phyloP scores from a whole-genome alignment of 2,888 invertebrate genomes.

The Tenthredo livida region DNA sequence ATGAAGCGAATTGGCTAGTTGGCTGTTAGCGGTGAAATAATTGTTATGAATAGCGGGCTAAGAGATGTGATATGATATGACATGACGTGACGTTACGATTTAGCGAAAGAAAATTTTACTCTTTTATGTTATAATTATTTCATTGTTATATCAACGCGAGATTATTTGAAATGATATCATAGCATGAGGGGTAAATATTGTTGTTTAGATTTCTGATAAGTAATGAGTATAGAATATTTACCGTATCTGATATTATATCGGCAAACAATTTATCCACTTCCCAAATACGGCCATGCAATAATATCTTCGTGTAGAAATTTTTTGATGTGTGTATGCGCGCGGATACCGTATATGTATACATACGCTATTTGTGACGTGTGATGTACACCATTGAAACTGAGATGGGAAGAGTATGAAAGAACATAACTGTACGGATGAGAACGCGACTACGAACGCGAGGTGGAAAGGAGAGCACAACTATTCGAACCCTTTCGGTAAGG shows the following conservation, averaged over 20 bases:
- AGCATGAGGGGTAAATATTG: neutral
- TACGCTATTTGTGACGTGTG: constrained; percentile 15
- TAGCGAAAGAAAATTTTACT: too few relatives aligned
- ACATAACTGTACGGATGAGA: neutral
- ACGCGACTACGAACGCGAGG: neutral
- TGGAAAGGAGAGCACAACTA: neutral
- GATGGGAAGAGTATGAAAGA: neutral
- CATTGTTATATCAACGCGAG: neutral
- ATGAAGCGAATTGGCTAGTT: neutral
- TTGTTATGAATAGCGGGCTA: neutral
- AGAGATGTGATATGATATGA: neutral
- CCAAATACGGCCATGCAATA: constrained; percentile 43
- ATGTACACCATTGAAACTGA: constrained; percentile 8
- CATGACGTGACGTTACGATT: constrained; percentile 10
- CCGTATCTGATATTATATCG: constrained; percentile 8
- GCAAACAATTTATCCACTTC: neutral
- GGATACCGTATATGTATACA: neutral
- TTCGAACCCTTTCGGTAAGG: neutral
- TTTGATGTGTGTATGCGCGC: neutral
- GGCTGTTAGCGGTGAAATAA: neutral
- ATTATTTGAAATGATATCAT: neutral
- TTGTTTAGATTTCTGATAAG: neutral
- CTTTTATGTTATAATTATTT: neutral
- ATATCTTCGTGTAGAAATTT: neutral
- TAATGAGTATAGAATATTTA: neutral